Base-by-base conservation (phyloP, 2,888 invertebrate genomes). In the Caenorhabditis uteleia region DNA sequence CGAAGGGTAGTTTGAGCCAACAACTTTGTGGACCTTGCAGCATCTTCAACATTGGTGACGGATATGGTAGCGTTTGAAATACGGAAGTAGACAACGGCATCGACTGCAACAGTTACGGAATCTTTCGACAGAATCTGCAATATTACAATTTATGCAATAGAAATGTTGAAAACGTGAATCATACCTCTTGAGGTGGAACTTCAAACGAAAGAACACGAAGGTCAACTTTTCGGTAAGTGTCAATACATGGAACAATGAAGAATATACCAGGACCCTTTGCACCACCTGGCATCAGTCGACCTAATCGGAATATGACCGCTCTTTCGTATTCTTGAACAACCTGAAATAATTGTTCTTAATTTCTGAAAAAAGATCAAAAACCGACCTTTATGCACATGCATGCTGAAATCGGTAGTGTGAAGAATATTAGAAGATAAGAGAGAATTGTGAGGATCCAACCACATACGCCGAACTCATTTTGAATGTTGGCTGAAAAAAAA, bases 11-110 rank as follows among this genome's bases (percentile, higher is more conserved):
- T 86, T 74, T 85, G 85, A 4, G 85, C 85, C 14, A 86, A 73
- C 7, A 86, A 77, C 59, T 82, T 80, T 2, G 83, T 83, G n/a
- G 82, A 82, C 18, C 91, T 44, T 29, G 68, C 65, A 2, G 76
- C 76, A 21, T 76, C 71, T 53, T 76, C 72, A 18, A 76, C 76
- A 38, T 76, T 70, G 18, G 74, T 74, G 10, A 95, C 72, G 43
- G 95, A 94, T 68, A 95, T 91, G 1, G 95, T 95, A 12, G 97
- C 95, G 85, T 97, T 95, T 78, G 91, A 92, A 26, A 97, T 94
- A 31, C 85, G 75, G 72, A 85, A 86, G 70, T 86, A 86, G 23
- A 86, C 84, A 23, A 87, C 87, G 18, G 95, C 95, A 84, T 97
- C 95, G 44, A 97, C 95, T 3, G 93, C 93, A 4, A 97, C 95